Evolutionary conservation across 2,797 vertebrate genomes (phyloP).

Genomic region (Phalloptychus januarius): DNA sequence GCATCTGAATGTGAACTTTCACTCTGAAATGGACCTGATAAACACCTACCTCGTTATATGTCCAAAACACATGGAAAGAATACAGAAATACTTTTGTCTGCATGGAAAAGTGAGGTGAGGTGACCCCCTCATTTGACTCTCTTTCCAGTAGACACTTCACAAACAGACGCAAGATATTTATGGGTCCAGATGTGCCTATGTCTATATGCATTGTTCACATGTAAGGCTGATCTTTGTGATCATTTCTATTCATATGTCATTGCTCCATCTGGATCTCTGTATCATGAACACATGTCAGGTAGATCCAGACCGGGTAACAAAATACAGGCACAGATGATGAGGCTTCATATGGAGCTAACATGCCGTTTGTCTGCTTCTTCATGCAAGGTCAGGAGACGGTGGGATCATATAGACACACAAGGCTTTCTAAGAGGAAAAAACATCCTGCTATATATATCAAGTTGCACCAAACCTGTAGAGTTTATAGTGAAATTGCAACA

Average conservation of each 20-base stretch:
- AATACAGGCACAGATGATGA: constrained; percentile 80
- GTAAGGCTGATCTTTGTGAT: constrained; percentile 36
- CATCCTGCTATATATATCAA: constrained; percentile 35
- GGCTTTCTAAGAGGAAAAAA: constrained; percentile 25
- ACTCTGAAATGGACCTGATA: constrained; percentile 9
- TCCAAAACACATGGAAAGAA: constrained; percentile 31
- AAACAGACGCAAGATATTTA: constrained; percentile 21
- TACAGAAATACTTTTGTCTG: constrained; percentile 38
- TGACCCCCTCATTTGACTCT: constrained; percentile 9
- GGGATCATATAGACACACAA: constrained; percentile 22
- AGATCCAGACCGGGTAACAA: constrained; percentile 70
- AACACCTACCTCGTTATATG: constrained; percentile 26
- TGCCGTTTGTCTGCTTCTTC: constrained; percentile 64
- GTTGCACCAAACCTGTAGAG: constrained; percentile 25
- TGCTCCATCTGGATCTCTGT: constrained; percentile 75
- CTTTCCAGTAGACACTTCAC: constrained; percentile 39
- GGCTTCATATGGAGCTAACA: constrained; percentile 51
- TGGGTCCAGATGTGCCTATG: constrained; percentile 9
- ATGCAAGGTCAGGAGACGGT: constrained; percentile 24
- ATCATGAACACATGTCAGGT: constrained; percentile 71
- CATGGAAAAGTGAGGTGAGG: constrained; percentile 42
- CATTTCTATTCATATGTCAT: constrained; percentile 56
- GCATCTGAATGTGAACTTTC: constrained; percentile 39
- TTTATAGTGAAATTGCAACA: neutral
- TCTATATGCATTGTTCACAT: constrained; percentile 18